Base-by-base conservation (phyloP, 1,140 invertebrate species). In the Macrobrachium nipponense region DNA sequence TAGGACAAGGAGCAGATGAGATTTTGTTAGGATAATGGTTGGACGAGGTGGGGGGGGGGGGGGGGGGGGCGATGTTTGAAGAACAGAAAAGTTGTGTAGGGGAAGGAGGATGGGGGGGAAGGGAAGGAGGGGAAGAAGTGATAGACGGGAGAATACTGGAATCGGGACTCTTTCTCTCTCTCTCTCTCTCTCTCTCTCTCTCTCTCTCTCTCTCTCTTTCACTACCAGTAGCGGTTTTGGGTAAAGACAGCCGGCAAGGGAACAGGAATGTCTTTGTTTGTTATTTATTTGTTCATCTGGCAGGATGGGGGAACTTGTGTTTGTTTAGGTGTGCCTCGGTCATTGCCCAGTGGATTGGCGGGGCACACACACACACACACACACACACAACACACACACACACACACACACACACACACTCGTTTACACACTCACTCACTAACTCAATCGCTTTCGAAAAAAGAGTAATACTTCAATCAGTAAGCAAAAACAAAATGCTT, bases 181-280 rank as follows among this genome's bases (percentile, higher is more conserved):
- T 51, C 44, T 51, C 44, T 51, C 44, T 51, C 44, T 51, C 44
- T 51, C 51, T 51, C 51, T 51, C 51, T 51, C 51, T 51, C 51
- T 51, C 51, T 51, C 51, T 51, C 51, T 51, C 51, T 51, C 51
- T 51, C 51, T 51, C 51, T 51, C 51, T 51, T 7, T 51, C 51
- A 5, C 8, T 70, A 14, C 14, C 68, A 43, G 68, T 70, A 70
- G 68, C 68, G 20, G 68, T 23, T 70, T 70, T 70, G 68, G 68
- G 68, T 43, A 70, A 70, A 70, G 68, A 70, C 68, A 70, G 68
- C 68, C 68, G 68, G 68, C 68, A 70, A 70, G 23, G 61, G 61
- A 83, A 83, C 73, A 83, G 82, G 82, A 83, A 83, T 83, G 82
- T 83, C 82, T 83, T 83, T 83, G 82, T 83, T 83, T 83, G 82